A percentile compares a stretch with the other conserved stretches of the same genome.
Evolutionary conservation across 2,113 vertebrate species (phyloP).

Genomic region (Chaenocephalus aceratus): DNA sequence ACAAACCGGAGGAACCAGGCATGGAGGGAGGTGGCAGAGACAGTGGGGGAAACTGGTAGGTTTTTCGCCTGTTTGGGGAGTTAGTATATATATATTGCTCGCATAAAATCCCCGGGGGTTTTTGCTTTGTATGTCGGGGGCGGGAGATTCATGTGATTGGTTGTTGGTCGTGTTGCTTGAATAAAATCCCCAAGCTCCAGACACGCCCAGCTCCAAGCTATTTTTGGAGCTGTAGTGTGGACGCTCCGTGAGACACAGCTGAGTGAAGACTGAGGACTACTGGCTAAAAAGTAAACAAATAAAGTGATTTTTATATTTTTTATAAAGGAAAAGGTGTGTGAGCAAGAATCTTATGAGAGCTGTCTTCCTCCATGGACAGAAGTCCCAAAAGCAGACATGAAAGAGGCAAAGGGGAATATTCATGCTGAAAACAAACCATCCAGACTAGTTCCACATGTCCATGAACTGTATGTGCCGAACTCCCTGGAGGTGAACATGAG

Average conservation of each 20-base stretch:
- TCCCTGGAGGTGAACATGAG: not conserved
- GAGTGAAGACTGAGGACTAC: constrained; percentile 12
- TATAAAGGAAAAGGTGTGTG: not conserved
- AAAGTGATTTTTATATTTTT: not conserved
- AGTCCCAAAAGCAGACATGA: not conserved
- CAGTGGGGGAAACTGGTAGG: no score
- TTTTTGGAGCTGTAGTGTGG: no score
- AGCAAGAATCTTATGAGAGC: not conserved
- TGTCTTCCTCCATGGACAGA: not conserved
- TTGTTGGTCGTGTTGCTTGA: no score
- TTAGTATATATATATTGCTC: no score
- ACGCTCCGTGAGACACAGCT: constrained; percentile 74
- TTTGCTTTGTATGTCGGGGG: no score
- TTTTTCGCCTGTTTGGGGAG: no score
- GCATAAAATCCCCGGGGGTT: no score
- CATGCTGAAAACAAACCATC: not conserved
- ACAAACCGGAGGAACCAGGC: no score
- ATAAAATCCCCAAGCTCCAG: no score
- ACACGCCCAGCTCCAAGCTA: no score
- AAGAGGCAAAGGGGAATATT: not conserved
- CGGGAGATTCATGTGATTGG: no score
- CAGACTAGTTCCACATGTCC: not conserved
- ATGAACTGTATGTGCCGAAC: not conserved
- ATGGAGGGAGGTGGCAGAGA: no score
- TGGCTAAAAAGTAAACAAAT: not conserved